phyloP scores from a whole-genome alignment of 1,140 invertebrate genomes.

The Akabosia matsudoensis region DNA sequence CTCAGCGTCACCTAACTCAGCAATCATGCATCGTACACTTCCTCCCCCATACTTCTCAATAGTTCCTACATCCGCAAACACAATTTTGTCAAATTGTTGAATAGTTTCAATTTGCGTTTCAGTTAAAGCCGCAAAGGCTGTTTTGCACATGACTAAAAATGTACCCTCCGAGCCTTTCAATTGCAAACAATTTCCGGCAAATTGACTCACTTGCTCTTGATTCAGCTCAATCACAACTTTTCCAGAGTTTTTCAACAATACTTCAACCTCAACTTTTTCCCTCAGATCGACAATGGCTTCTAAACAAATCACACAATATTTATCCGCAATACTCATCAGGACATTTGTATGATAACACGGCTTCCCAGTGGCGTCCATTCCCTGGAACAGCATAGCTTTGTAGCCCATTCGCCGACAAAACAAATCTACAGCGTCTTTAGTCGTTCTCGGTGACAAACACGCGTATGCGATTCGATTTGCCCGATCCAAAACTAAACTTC shows the following conservation, averaged over 20 bases:
- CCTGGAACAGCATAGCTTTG: conserved; percentile 31
- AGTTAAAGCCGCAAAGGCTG: conserved; percentile 37
- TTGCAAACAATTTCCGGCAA: conserved; percentile 47
- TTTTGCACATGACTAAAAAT: conserved; percentile 42
- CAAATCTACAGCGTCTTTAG: conserved; percentile 33
- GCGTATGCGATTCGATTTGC: conserved; percentile 42
- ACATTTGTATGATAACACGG: conserved; percentile 48
- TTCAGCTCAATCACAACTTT: conserved; percentile 42
- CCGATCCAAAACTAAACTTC: conserved; percentile 45
- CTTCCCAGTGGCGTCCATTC: conserved; percentile 26
- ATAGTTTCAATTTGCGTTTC: conserved; percentile 38
- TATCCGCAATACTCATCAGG: conserved; percentile 44
- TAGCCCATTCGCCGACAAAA: conserved; percentile 40
- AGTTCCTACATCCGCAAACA: conserved; percentile 37
- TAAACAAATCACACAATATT: conserved; percentile 42
- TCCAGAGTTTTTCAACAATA: conserved; percentile 29
- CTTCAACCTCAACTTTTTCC: conserved; percentile 27
- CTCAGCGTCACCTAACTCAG: conserved; percentile 29
- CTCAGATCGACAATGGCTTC: conserved; percentile 36
- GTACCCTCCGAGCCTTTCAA: conserved; percentile 8
- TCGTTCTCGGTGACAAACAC: conserved; percentile 34
- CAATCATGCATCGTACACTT: conserved; percentile 47
- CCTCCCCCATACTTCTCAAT: conserved; percentile 47
- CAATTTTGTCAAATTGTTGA: conserved; percentile 34
- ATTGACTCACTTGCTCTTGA: conserved; percentile 41